A percentile compares a stretch with the other conserved stretches of the same genome.
These are phyloP conservation scores for Ptiloglossa arizonensis DNA, from an alignment of 1,140 invertebrate species.

Conservation along the genomic window DNA sequence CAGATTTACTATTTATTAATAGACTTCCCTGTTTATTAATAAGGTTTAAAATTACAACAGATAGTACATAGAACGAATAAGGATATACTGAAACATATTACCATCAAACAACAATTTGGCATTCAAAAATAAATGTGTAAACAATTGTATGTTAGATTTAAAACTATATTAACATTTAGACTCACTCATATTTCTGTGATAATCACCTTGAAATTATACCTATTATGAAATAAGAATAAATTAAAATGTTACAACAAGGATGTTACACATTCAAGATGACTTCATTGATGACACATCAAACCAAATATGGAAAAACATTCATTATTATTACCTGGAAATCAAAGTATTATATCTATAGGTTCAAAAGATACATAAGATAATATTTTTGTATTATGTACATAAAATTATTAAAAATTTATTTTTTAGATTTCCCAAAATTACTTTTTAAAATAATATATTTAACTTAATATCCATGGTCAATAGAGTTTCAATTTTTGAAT, in stretches of 20 bases:
- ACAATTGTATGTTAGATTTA: neutral
- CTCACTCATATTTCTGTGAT: conserved; percentile 6
- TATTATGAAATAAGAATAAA: conserved; percentile 55
- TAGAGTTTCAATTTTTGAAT: neutral
- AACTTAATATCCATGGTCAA: neutral
- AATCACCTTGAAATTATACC: conserved; percentile 56
- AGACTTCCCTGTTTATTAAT: neutral
- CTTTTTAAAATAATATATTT: neutral
- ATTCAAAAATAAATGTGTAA: neutral
- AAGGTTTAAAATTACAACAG: neutral
- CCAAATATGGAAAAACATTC: conserved; percentile 52
- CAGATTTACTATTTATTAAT: too few relatives aligned
- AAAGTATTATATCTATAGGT: neutral
- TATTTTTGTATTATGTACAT: neutral
- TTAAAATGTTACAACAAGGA: conserved; percentile 38
- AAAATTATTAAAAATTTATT: neutral
- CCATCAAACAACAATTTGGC: neutral
- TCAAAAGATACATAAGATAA: neutral
- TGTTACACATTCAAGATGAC: conserved; percentile 62
- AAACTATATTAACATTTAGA: neutral
- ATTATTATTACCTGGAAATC: conserved; percentile 39
- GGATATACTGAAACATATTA: neutral
- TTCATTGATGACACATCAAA: conserved; percentile 61
- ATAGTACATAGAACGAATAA: neutral
- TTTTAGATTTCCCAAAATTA: neutral